Conservation (phyloP, 2,797 vertebrate genomes). For the Natrix natrix region DNA sequence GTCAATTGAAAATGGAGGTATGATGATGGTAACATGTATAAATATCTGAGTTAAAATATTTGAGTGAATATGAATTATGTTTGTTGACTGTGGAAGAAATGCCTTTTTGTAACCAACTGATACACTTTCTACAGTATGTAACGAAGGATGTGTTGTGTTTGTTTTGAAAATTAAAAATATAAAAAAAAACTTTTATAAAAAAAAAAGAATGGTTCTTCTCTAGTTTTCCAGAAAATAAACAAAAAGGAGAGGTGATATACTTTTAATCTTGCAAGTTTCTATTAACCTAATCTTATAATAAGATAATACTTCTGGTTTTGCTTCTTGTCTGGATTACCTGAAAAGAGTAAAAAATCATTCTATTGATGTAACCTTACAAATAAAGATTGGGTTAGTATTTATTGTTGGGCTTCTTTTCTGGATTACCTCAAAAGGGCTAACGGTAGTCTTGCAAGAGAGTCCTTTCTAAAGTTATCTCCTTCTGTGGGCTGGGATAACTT, state of each 20-base stretch:
- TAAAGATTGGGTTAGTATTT: neutral
- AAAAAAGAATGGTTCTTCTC: too few species aligned
- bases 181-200: too few species aligned
- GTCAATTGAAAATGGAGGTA: too few species aligned
- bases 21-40: too few species aligned
- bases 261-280: neutral
- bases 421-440: neutral
- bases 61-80: too few species aligned
- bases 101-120: too few species aligned
- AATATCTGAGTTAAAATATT: too few species aligned
- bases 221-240: neutral
- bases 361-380: neutral
- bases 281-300: neutral
- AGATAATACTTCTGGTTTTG: neutral
- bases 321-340: neutral
- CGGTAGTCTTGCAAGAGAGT: neutral
- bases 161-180: too few species aligned
- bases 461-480: neutral
- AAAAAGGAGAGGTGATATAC: neutral
- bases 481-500: neutral
- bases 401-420: neutral
- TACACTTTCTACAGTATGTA: too few species aligned
- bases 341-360: neutral
- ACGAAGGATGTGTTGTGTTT: too few species aligned
- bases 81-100: too few species aligned